Base-by-base conservation (phyloP, 2,888 invertebrate species). In the Meiosimyza platycephala region DNA sequence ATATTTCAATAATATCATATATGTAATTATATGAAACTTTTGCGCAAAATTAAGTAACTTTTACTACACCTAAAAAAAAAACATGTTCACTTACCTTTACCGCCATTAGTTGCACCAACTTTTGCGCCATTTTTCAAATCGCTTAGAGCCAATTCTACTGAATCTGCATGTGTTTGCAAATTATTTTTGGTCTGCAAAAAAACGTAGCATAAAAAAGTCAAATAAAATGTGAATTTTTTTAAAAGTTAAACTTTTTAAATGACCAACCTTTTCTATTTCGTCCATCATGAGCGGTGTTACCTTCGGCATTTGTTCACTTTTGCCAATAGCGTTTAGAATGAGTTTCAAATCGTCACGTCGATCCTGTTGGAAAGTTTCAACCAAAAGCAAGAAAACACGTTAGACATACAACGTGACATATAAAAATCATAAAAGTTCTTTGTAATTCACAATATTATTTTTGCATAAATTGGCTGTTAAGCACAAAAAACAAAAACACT, bases 341-440 rank as follows among this genome's bases (percentile, higher is more conserved):
- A 84, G 80, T 78, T 85, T 86, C 68, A 85, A 84, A 78, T 85
- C 85, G 85, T 85, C 85, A 63, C 84, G 85, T 60, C 85, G 85
- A 80, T 85, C 86, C 85, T 85, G 77, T 52, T 77, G 78, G 60
- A 71, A 62, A 33, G 50, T 50, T 18, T 67, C 60, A 18, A 64
- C 16, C 40, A 47, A 57, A 48, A 62, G 71, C 71, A 18, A 28
- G 16, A 60, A 70, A 52, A 72, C 40, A 9, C 9, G 16, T 15
- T 52, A 2, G 9, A 28, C 50, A 1, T 60, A 57, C 7, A 40
- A 40, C 9, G 40, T 6, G 5, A 2, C 40, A 40, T 9, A 73
- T 62, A 70, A 77, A 67, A 76, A 75, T 73, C 18, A 51, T 22
- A 68, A 78, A 52, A n/a, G 52, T 4, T n/a, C n/a, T 54, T 16